These are phyloP conservation scores for Taurulus bubalis DNA, from an alignment of 2,113 vertebrate species.

Conservation along the genomic window DNA sequence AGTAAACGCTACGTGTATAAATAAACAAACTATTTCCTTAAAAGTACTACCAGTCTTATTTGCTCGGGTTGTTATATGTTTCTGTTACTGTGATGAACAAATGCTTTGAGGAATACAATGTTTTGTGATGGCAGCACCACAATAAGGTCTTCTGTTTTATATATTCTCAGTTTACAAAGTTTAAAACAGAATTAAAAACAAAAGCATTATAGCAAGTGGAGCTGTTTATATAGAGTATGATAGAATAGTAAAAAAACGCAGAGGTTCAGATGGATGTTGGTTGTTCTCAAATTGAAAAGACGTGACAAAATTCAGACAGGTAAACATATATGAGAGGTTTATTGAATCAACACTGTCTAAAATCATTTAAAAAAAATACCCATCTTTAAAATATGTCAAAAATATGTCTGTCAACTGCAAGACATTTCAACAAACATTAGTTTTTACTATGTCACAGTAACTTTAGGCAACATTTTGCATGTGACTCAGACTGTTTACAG, in stretches of 20 bases:
- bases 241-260: not conserved
- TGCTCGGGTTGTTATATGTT: not conserved
- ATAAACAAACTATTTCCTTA: not conserved
- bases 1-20: not conserved
- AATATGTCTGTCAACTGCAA: not conserved
- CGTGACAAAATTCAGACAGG: not conserved
- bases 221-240: not conserved
- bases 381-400: not conserved
- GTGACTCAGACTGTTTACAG: conserved; percentile 60
- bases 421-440: not conserved
- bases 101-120: not conserved
- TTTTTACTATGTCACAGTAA: not conserved
- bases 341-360: conserved; percentile 7
- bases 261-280: not conserved
- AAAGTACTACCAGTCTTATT: not conserved
- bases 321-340: conserved; percentile 14
- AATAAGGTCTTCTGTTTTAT: too few species aligned
- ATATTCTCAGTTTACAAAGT: too few species aligned
- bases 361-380: not conserved
- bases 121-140: not conserved
- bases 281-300: not conserved
- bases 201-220: not conserved
- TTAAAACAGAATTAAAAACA: not conserved
- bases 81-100: not conserved
- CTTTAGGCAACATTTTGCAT: conserved; percentile 24